Evolutionary conservation across 2,888 invertebrate genomes (phyloP), one percentile per base, ranked within the genome.

Genomic region (Amiota minor): DNA sequence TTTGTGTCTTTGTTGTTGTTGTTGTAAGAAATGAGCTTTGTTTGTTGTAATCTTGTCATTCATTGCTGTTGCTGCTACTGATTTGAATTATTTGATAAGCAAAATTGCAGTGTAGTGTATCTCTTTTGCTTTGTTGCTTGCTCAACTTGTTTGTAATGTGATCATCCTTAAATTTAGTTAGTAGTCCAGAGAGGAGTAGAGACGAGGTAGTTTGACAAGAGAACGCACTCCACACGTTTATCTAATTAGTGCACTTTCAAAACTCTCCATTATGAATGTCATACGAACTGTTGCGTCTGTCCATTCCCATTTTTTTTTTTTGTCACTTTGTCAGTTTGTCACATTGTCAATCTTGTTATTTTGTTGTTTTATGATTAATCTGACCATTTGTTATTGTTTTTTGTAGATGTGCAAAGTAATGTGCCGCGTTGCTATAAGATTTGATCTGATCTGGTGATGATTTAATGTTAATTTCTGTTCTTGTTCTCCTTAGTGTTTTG

Each of bases 181-280:
- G 35, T 35, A 6, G 35, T 35, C 23, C 2, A 61, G 35, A 10
- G 61, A 61, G 35, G 14, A 11, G 8, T 18, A 23, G 62, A 18
- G n/a, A n/a, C n/a, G n/a, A 18, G n/a, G 23, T 1, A n/a, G 2
- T 12, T n/a, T 12, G 23, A 62, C 81, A 78, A 78, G 76, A 72
- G 78, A 84, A 80, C 80, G 84, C 83, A 85, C 83, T 84, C 80
- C 84, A 75, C 84, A 84, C 84, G 86, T 86, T 79, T 78, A 72
- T 76, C 80, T 82, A 84, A 84, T 84, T 86, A 84, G 80, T 78
- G 76, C 75, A 80, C 78, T 76, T 75, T 80, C 81, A 78, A 80
- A 80, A 70, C 74, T 75, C 83, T 77, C 76, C 71, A 50, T 68
- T 68, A 53, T 50, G 49, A 18, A 45, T 62, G 35, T 62, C 62